Conservation (phyloP, 2,797 vertebrate species). For the Chloroceryle amazona region DNA sequence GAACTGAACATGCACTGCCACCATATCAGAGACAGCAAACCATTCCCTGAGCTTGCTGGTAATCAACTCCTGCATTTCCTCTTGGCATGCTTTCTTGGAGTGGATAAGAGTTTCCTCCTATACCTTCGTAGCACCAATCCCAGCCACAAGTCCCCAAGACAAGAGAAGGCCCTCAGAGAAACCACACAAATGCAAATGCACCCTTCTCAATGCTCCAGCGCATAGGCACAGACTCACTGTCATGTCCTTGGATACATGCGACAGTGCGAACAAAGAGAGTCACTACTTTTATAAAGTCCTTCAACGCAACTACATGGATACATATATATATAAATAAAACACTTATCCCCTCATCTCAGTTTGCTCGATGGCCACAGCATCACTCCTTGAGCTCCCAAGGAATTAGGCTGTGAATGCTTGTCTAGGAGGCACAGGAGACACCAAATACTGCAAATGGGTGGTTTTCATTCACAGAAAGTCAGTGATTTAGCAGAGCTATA, state of each 20-base stretch:
- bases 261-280: not conserved
- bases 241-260: rapidly evolving
- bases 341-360: not conserved
- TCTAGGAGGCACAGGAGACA: not conserved
- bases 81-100: not conserved
- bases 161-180: not conserved
- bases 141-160: not conserved
- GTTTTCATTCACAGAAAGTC: not conserved
- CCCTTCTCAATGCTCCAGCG: not conserved
- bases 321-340: not conserved
- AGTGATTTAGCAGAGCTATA: not conserved
- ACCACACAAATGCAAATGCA: not conserved
- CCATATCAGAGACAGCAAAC: not conserved
- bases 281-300: not conserved
- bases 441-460: not conserved
- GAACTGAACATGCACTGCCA: rapidly evolving
- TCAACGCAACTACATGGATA: not conserved
- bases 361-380: not conserved
- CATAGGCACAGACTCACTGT: rapidly evolving
- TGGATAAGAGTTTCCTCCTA: not conserved
- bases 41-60: not conserved
- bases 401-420: rapidly evolving
- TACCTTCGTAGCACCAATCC: rapidly evolving
- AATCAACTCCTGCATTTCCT: rapidly evolving
- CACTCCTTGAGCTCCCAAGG: not conserved